Conservation (phyloP, 2,888 invertebrate species). For the Andricus quercusramuli region DNA sequence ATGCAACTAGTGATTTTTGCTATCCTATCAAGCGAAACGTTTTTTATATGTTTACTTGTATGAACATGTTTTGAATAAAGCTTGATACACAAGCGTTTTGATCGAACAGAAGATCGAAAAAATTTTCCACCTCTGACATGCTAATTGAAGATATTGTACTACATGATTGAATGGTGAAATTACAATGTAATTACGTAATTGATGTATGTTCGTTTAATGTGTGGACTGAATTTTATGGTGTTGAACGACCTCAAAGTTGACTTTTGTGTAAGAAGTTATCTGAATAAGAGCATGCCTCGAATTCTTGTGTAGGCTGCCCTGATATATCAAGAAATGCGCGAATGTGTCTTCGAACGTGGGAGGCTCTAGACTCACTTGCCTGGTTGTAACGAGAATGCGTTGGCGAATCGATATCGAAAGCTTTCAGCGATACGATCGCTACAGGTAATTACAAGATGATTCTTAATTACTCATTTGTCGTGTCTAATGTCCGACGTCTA, state of each 20-base stretch:
- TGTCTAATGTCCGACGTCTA: slow-evolving; percentile 36
- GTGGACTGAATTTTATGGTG: neutral
- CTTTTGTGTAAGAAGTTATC: neutral
- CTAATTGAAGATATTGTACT: too few species aligned
- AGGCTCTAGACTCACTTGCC: slow-evolving; percentile 2
- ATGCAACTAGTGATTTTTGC: too few species aligned
- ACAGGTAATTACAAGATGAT: slow-evolving; percentile 52
- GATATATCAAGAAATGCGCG: slow-evolving; percentile 17
- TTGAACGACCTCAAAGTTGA: slow-evolving; percentile 20
- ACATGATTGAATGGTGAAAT: too few species aligned
- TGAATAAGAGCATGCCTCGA: neutral
- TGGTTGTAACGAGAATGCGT: slow-evolving; percentile 22
- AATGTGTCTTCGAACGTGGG: slow-evolving; percentile 34
- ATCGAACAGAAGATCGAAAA: too few species aligned
- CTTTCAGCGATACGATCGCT: slow-evolving; percentile 44
- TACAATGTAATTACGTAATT: too few species aligned
- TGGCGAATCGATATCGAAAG: slow-evolving; percentile 44
- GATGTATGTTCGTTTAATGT: too few species aligned
- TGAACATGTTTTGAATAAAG: too few species aligned
- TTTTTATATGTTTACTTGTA: too few species aligned
- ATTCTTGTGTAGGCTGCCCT: slow-evolving; percentile 20
- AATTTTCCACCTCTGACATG: too few species aligned
- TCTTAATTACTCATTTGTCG: slow-evolving; percentile 50
- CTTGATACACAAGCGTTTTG: too few species aligned
- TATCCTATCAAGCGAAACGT: too few species aligned